Conservation (phyloP, 2,888 invertebrate species). For the Taphrorychus bicolor region DNA sequence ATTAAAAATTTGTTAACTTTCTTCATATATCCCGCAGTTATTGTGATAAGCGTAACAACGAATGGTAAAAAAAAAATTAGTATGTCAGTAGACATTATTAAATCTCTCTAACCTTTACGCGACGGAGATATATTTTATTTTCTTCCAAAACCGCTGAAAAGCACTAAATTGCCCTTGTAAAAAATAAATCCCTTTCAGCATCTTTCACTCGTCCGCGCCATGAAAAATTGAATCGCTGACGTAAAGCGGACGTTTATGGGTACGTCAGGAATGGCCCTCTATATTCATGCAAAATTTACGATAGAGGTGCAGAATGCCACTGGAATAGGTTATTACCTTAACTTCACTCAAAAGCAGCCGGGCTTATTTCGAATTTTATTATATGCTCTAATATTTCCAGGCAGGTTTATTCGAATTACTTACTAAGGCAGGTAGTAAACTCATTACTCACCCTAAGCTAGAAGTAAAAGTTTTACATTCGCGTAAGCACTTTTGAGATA, state of each 20-base stretch:
- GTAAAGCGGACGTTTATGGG: constrained; percentile 17
- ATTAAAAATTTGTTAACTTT: too few species aligned
- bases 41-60: too few species aligned
- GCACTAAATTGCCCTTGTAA: constrained; percentile 15
- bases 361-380: not conserved
- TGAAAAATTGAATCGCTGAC: constrained; percentile 24
- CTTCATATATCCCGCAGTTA: too few species aligned
- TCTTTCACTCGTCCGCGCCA: constrained; percentile 13
- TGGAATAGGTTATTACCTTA: constrained; percentile 3
- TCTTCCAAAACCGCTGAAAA: not conserved
- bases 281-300: constrained; percentile 17
- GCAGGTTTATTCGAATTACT: not conserved
- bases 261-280: constrained; percentile 2
- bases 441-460: not conserved
- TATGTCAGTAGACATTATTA: too few species aligned
- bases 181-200: constrained; percentile 18
- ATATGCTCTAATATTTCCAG: not conserved
- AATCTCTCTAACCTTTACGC: too few species aligned
- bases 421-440: not conserved
- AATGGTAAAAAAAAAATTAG: too few species aligned
- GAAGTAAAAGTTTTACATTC: not conserved
- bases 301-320: constrained; percentile 8
- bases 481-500: too few species aligned
- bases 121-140: not conserved
- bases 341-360: not conserved